Percentiles rank a stretch among this genome's conserved stretches.
Conservation (phyloP, 2,888 invertebrate species). For the Kryphioiulus occultus region DNA sequence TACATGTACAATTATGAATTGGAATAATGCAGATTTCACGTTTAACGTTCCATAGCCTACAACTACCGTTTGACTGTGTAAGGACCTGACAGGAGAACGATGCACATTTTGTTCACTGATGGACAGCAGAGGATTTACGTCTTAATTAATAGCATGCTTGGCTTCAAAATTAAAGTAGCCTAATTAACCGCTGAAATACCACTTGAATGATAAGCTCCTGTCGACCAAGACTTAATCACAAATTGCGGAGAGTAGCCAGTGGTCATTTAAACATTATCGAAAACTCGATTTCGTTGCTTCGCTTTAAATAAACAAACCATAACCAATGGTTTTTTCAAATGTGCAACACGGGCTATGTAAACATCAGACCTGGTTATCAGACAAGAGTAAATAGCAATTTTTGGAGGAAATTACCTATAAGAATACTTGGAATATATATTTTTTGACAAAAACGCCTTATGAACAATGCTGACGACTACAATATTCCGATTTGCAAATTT, state of each 20-base stretch:
- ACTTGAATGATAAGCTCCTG: not conserved
- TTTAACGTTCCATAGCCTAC: not conserved
- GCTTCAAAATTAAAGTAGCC: not conserved
- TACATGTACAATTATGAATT: too few relatives aligned
- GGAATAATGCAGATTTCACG: too few relatives aligned
- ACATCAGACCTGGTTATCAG: not conserved
- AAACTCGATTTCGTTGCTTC: not conserved
- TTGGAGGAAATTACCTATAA: too few relatives aligned
- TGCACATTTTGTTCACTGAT: not conserved
- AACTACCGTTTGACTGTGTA: not conserved
- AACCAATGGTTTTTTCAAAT: not conserved
- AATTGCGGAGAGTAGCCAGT: not conserved
- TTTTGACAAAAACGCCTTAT: too few relatives aligned
- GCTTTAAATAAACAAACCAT: not conserved
- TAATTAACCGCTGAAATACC: not conserved
- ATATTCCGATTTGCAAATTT: too few relatives aligned
- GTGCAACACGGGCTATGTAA: too few relatives aligned
- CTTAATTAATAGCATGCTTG: not conserved
- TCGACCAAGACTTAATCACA: not conserved
- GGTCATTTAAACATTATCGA: not conserved
- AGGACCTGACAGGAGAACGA: not conserved
- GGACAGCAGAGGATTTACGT: not conserved
- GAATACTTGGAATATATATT: too few relatives aligned
- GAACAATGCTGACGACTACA: too few relatives aligned
- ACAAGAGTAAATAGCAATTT: not conserved